Evolutionary conservation across 2,888 invertebrate genomes (phyloP).

Genomic region (Uloborus plumipes): DNA sequence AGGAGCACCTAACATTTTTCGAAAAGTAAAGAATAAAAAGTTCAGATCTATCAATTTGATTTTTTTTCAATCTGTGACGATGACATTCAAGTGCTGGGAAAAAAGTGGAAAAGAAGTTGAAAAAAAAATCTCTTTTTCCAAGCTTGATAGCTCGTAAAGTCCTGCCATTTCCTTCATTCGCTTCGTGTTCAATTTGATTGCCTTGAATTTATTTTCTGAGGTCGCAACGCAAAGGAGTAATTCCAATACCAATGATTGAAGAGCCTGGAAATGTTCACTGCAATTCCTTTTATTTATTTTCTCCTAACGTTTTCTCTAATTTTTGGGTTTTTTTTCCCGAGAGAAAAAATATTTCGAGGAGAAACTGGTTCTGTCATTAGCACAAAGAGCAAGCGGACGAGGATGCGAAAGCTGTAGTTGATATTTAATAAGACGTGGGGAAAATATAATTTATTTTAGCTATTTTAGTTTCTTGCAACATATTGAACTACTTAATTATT

Average conservation of each 20-base stretch:
- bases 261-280: slow-evolving; percentile 38
- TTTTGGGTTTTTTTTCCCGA: not conserved
- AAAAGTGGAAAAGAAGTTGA: slow-evolving; percentile 9
- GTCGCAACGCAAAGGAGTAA: slow-evolving; percentile 50
- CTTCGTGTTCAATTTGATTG: slow-evolving; percentile 60
- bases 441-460: too few species aligned
- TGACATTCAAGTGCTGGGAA: slow-evolving; percentile 45
- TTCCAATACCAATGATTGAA: slow-evolving; percentile 55
- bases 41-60: slow-evolving; percentile 57
- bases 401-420: not conserved
- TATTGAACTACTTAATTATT: too few species aligned
- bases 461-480: too few species aligned
- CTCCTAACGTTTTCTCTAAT: slow-evolving; percentile 12
- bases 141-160: slow-evolving; percentile 60
- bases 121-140: slow-evolving; percentile 27
- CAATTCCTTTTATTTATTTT: slow-evolving; percentile 50
- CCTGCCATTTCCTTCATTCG: slow-evolving; percentile 47
- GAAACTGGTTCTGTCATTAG: slow-evolving; percentile 51
- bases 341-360: slow-evolving; percentile 22
- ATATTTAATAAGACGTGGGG: too few species aligned
- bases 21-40: slow-evolving; percentile 10
- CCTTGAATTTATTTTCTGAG: slow-evolving; percentile 53
- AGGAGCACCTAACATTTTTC: slow-evolving; percentile 27
- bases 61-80: slow-evolving; percentile 38
- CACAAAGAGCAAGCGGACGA: slow-evolving; percentile 22